Percentiles rank a stretch among this genome's conserved stretches.
Evolutionary conservation across 2,113 vertebrate genomes (phyloP).

Genomic region (Bubo scandiacus): DNA sequence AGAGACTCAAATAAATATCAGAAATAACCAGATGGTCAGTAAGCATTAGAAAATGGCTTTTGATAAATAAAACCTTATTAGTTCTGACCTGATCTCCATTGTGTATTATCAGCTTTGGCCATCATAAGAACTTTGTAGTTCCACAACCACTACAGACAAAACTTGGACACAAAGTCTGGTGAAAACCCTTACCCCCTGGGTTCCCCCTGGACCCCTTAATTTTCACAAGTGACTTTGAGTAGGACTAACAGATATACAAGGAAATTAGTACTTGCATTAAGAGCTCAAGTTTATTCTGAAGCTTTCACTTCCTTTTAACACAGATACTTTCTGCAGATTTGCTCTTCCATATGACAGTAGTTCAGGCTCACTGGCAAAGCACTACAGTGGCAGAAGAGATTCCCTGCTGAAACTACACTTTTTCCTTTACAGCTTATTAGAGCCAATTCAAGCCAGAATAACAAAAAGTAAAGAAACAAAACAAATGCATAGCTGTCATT

Average conservation of each 20-base stretch:
- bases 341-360: not conserved
- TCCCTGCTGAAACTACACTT: not conserved
- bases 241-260: not conserved
- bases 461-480: constrained; percentile 48
- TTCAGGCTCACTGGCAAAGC: not conserved
- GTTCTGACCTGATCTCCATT: constrained; percentile 1
- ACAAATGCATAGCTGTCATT: constrained; percentile 60
- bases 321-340: not conserved
- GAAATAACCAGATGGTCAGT: not conserved
- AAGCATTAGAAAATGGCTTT: constrained; percentile 8
- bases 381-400: not conserved
- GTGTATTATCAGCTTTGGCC: constrained; percentile 12
- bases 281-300: not conserved
- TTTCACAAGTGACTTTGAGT: not conserved
- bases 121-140: not conserved
- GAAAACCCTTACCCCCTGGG: not conserved
- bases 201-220: fast-evolving
- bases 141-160: not conserved
- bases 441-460: not conserved
- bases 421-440: not conserved
- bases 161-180: not conserved
- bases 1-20: constrained; percentile 1
- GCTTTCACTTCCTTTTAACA: not conserved
- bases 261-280: not conserved
- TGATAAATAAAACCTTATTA: constrained; percentile 23